Evolutionary conservation across 2,888 invertebrate species (phyloP), one percentile per base, ranked within the genome.

Genomic region (Nomada ferruginata): DNA sequence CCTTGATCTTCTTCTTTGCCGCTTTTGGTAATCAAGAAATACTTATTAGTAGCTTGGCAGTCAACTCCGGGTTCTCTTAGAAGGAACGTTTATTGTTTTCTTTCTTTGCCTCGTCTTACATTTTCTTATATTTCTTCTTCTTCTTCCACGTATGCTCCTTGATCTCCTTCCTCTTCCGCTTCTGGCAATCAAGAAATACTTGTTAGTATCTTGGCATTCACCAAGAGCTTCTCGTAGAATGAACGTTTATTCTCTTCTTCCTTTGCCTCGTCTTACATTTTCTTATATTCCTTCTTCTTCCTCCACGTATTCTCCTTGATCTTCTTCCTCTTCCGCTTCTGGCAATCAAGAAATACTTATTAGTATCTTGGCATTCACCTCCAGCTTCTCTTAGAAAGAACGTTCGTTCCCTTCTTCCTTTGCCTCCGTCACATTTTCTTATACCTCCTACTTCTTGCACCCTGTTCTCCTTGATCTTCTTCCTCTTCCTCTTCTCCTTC

Each of bases 1-100:
- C 59, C 69, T 83, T 53, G 76, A 20, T 53, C 20, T 53, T 53
- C 53, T 76, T 71, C n/a, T 52, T 9, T 10, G 20, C 7, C 36
- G 7, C 36, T 36, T 36, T 36, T 47, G 15, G 47, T 15, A 47
- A 80, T 79, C 75, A 76, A 64, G 80, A 81, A 79, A 83, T 83
- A 79, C 83, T 78, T 86, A 86, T 86, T 79, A 68, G 82, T 86
- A 88, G 84, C 87, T 82, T 75, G 20, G 63, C 47, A 47, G 73
- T 73, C 77, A 78, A 78, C 78, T 74, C 79, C 86, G 80, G 82
- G 84, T 80, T 7, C 20, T 65, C 73, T 26, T 44, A 55, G 50
- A 68, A 53, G 10, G 53, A 53, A 53, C 20, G n/a, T 53, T 15
- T 20, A n/a, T 53, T 53, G n/a, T 80, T 72, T 50, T 63, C 60